Evolutionary conservation across 37 sponge, comb jelly and placozoan species (phyloP).

Genomic region (Agelas oroides): DNA sequence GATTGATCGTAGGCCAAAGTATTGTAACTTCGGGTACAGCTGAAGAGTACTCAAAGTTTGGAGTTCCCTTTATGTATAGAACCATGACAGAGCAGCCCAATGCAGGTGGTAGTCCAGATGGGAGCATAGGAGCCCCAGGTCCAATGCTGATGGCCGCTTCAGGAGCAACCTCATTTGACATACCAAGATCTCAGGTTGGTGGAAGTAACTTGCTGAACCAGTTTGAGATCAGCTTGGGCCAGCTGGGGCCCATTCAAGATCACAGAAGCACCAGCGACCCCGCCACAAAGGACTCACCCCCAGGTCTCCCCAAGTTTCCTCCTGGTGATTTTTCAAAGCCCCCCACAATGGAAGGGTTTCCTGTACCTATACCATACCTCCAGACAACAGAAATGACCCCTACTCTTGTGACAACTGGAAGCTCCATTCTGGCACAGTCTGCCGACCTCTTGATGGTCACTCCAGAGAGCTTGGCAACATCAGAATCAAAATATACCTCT

Average conservation of each 20-base stretch:
- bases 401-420: too few relatives aligned
- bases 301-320: too few relatives aligned
- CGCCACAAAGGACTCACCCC: too few relatives aligned
- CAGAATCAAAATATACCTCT: not conserved
- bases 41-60: not conserved
- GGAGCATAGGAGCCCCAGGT: too few relatives aligned
- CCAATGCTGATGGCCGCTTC: not conserved
- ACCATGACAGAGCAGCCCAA: not conserved
- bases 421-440: conserved; percentile 16
- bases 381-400: too few relatives aligned
- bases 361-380: too few relatives aligned
- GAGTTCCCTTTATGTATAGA: conserved; percentile 1
- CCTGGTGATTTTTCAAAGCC: too few relatives aligned
- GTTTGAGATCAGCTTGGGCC: conserved; percentile 15
- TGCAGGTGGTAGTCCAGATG: not conserved
- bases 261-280: not conserved
- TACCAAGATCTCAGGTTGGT: not conserved
- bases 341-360: too few relatives aligned
- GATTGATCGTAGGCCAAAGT: too few relatives aligned
- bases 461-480: conserved; percentile 19
- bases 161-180: not conserved
- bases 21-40: not conserved
- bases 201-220: not conserved
- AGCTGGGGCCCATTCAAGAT: not conserved
- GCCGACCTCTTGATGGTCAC: conserved; percentile 14